Base-by-base conservation (phyloP, 1,140 invertebrate species). In the Papilio helenus region DNA sequence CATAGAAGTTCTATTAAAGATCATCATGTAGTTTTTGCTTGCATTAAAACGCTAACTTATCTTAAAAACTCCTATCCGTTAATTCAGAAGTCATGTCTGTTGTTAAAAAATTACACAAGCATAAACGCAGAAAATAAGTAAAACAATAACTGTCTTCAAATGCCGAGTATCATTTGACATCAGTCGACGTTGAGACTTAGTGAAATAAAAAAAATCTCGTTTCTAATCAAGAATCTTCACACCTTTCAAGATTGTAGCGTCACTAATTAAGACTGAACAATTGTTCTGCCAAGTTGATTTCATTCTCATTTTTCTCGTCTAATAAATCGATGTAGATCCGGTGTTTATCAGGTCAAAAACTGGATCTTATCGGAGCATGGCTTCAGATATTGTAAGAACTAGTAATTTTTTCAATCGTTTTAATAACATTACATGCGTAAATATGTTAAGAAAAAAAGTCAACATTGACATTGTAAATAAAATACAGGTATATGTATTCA, bases 291-390 rank as follows among this genome's bases (percentile, higher is more conserved):
- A 14, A 16, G 61, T 29, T 65, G 61, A 68, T 68, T 68, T 68
- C 29, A 68, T 68, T 29, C 26, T 12, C 58, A 61, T 61, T 61
- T 68, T 68, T 68, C 61, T 68, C 26, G 26, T 29, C 26, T 68
- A 68, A 68, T 68, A 68, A 68, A 68, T 29, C 26, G 61, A 68
- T 68, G 26, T 34, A 68, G 5, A 68, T 68, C 61, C 61, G 61
- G 12, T 29, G 26, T 68, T 26, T 34, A 68, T 68, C 26, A 68
- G 61, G 16, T 34, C 61, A 68, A 68, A 34, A 3, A 68, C 3
- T 68, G 23, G 34, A 26, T 65, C 1, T 34, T 68, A 68, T 29
- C 29, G 61, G 61, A 68, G 16, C 61, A 68, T 68, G 26, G 29
- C 61, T 29, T 29, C 23, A 29, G 14, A 68, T 9, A 61, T 68